Base-by-base conservation (phyloP, 1,140 invertebrate species). In the Solenopsis fugax region DNA sequence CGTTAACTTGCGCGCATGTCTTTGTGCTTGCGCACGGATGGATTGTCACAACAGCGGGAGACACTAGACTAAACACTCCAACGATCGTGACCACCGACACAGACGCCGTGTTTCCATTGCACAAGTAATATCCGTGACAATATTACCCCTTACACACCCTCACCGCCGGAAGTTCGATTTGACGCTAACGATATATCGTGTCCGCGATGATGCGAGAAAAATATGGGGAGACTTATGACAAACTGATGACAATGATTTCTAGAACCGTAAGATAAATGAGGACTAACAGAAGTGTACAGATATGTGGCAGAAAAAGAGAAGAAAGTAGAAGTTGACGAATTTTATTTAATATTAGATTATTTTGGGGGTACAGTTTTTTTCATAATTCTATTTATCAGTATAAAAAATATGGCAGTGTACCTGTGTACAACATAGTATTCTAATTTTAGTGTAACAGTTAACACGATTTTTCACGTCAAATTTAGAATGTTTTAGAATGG, bases 11-110 rank as follows among this genome's bases (percentile, higher is more conserved):
- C 58, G 73, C 54, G 80, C 69, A 37, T 89, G 88, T 87, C 80
- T 87, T 88, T 89, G 90, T 89, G 87, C 85, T 78, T 86, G 81
- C 86, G 90, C 90, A 87, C 86, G 89, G 88, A 92, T 91, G 89
- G 92, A 92, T 92, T 93, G 92, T 93, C 91, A 93, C 91, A 93
- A 92, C 88, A 93, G 86, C 85, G 75, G 88, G 87, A 87, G 90
- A 92, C 91, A 91, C 86, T 90, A 93, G 92, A 92, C 91, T 92
- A 93, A 93, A 93, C 92, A 93, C 91, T 93, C 89, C 81, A 91
- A 87, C 90, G 91, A 90, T 92, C 92, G 91, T 89, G 90, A 86
- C 84, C 87, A 87, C 86, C 87, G 85, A 56, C 69, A 86, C 50
- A 87, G 73, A 86, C 82, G 41, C 82, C 72, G 90, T 89, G 80